These are phyloP conservation scores for Scytalopus superciliaris DNA, from an alignment of 2,113 vertebrate species.

Conservation along the genomic window DNA sequence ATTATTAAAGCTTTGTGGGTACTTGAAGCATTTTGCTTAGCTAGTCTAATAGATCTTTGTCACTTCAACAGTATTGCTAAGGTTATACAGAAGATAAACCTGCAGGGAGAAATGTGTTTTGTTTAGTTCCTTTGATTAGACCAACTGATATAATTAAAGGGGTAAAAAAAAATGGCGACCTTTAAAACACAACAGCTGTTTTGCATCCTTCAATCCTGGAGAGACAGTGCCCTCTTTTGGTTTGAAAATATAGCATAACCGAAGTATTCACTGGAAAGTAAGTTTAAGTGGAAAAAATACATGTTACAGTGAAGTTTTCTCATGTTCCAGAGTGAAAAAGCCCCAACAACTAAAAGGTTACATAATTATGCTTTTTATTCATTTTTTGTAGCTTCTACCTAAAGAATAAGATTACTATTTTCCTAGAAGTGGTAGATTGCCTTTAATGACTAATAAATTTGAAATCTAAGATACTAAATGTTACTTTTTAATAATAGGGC, in stretches of 20 bases:
- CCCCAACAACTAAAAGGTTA: not conserved
- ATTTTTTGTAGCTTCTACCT: not conserved
- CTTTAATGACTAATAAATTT: not conserved
- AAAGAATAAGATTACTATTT: not conserved
- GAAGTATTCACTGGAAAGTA: not conserved
- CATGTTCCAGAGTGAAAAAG: not conserved
- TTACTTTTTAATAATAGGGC: not conserved
- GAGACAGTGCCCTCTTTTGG: slow-evolving; percentile 61
- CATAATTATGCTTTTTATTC: not conserved
- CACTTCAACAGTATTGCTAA: too few relatives aligned
- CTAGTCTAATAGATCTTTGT: not conserved
- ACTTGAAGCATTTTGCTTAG: not conserved
- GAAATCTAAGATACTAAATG: not conserved
- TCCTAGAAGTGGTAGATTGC: not conserved
- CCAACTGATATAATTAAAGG: not conserved
- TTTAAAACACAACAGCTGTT: not conserved
- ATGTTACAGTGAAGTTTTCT: not conserved
- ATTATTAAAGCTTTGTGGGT: not conserved
- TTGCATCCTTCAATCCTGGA: not conserved
- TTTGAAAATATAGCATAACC: not conserved
- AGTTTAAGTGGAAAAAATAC: not conserved
- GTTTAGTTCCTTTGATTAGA: not conserved
- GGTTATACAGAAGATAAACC: not conserved
- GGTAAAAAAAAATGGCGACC: not conserved
- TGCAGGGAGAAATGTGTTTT: not conserved